Conservation (phyloP, 2,113 vertebrate genomes). For the Hemiprocne comata region DNA sequence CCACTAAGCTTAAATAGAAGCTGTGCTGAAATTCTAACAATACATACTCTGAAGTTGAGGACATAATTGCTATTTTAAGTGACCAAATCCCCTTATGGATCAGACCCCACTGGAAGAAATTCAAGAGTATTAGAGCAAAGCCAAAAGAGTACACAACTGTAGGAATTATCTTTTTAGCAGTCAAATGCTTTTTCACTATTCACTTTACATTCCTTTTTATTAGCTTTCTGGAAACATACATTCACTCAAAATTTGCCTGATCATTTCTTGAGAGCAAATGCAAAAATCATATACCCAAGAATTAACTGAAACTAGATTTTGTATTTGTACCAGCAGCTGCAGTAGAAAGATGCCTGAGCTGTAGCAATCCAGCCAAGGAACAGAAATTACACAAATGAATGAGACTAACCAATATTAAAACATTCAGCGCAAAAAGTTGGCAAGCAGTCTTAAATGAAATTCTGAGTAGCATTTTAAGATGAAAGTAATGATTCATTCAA, state of each 20-base stretch:
- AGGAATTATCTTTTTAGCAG: not conserved
- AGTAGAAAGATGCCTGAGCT: not conserved
- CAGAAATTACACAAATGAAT: conserved; percentile 16
- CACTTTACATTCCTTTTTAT: not conserved
- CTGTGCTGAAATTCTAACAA: not conserved
- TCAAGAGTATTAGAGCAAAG: not conserved
- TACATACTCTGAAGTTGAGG: not conserved
- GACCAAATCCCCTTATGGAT: not conserved
- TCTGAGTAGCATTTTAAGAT: not conserved
- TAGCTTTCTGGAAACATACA: not conserved
- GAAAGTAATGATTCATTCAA: not conserved
- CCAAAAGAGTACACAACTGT: not conserved
- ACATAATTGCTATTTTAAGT: not conserved
- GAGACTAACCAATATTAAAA: conserved; percentile 14
- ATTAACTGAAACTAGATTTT: conserved; percentile 1
- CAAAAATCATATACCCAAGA: not conserved
- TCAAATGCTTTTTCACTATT: not conserved
- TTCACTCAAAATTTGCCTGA: not conserved
- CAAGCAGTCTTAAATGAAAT: not conserved
- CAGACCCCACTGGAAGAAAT: not conserved
- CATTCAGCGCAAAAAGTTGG: not conserved
- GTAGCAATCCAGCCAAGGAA: not conserved
- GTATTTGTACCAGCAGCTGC: not conserved
- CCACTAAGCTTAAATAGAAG: not conserved
- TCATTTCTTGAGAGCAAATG: not conserved